Evolutionary conservation across 2,113 vertebrate species (phyloP).

Genomic region (Taurulus bubalis): DNA sequence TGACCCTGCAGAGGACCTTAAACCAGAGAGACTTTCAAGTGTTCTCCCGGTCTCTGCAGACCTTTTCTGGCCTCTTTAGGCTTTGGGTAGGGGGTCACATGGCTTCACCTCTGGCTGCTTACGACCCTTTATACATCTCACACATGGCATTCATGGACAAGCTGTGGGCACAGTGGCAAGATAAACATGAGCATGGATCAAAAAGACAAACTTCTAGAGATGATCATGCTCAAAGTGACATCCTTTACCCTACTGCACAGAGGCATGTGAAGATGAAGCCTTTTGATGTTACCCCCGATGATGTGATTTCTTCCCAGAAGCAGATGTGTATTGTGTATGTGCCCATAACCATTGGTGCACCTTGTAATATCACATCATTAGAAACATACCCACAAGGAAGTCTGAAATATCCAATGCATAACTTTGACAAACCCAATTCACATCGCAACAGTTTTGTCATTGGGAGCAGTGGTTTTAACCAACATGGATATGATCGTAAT

Average conservation of each 20-base stretch:
- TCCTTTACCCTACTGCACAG: conserved; percentile 26
- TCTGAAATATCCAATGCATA: neutral
- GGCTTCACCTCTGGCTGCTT: conserved; percentile 66
- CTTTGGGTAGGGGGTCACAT: conserved; percentile 73
- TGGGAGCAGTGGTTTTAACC: conserved; percentile 18
- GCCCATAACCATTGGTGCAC: conserved; percentile 69
- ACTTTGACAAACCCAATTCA: neutral
- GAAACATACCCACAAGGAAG: conserved; percentile 11
- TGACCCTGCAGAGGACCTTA: conserved; percentile 59
- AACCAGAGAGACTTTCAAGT: conserved; percentile 57
- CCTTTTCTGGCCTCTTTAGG: conserved; percentile 65
- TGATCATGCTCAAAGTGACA: neutral
- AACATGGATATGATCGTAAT: conserved; percentile 24
- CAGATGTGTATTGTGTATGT: conserved; percentile 65
- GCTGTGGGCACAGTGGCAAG: conserved; percentile 70
- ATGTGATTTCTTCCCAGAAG: conserved; percentile 43
- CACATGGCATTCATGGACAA: conserved; percentile 72
- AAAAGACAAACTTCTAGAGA: neutral
- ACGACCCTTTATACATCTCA: conserved; percentile 73
- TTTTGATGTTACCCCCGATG: conserved; percentile 58
- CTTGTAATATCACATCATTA: conserved; percentile 64
- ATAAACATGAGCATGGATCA: conserved; percentile 42
- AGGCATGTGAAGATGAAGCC: conserved; percentile 63
- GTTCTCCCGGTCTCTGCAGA: conserved; percentile 64
- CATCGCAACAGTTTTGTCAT: neutral